These are phyloP conservation scores for Chaetodon auriga DNA, from an alignment of 2,113 vertebrate genomes.

Conservation along the genomic window DNA sequence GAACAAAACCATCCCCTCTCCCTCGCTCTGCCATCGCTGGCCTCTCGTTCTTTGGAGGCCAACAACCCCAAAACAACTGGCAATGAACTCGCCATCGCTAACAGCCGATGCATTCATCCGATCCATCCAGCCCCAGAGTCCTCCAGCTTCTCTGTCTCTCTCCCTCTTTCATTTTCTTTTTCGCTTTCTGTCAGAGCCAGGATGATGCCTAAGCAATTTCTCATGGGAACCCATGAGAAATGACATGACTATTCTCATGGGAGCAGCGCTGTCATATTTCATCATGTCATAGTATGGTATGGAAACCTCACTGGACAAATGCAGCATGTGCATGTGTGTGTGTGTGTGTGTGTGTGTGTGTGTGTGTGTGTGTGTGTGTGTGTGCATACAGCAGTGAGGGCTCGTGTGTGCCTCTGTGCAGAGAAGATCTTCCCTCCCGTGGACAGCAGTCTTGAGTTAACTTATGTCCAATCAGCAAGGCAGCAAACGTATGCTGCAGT, in stretches of 20 bases:
- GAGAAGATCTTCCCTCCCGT: neutral
- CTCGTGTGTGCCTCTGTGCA: neutral
- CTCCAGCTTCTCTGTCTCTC: neutral
- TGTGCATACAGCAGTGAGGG: neutral
- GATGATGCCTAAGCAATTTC: constrained; percentile 10
- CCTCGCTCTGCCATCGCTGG: no score
- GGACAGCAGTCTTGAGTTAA: constrained; percentile 32
- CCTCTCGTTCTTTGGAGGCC: no score
- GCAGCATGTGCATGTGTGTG: neutral
- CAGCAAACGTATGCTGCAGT: constrained; percentile 49
- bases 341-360: neutral
- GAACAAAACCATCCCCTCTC: no score
- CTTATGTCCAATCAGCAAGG: constrained; percentile 41
- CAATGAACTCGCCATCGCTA: no score
- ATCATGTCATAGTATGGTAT: constrained; percentile 41
- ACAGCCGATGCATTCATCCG: no score
- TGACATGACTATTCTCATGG: constrained; percentile 26
- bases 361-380: neutral
- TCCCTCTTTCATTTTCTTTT: neutral
- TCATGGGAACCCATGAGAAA: constrained; percentile 21
- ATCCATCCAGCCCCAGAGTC: no score
- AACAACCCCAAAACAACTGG: no score
- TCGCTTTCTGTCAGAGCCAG: constrained; percentile 4
- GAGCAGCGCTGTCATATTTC: constrained; percentile 39
- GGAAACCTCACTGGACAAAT: constrained; percentile 22